Percentiles rank a stretch among this genome's conserved stretches.
phyloP scores from a whole-genome alignment of 2,113 vertebrate genomes.

The Papio anubis region DNA sequence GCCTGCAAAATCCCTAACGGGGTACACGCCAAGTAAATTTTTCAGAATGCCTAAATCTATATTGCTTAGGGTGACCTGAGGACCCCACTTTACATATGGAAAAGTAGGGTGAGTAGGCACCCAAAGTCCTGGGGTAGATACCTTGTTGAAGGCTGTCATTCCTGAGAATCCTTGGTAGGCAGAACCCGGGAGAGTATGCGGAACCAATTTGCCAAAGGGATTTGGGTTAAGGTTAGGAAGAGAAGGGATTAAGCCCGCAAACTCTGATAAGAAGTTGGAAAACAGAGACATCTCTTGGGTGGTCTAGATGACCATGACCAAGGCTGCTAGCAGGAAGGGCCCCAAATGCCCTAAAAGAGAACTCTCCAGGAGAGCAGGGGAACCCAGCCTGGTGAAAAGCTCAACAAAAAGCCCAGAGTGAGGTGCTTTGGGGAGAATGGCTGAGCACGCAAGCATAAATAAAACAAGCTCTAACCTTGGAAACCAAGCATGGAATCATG shows the following conservation, averaged over 20 bases:
- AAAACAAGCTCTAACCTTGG: constrained; percentile 15
- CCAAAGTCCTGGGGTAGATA: neutral
- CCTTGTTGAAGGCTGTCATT: neutral
- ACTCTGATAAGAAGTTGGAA: neutral
- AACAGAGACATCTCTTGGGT: neutral
- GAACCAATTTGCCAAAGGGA: neutral
- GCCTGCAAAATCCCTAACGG: neutral
- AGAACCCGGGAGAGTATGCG: neutral
- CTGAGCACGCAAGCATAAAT: neutral
- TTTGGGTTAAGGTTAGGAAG: neutral
- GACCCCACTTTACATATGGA: neutral
- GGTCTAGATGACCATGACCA: neutral
- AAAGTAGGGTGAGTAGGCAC: neutral
- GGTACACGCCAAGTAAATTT: neutral
- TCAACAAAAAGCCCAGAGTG: neutral
- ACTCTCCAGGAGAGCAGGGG: neutral
- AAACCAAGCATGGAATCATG: neutral
- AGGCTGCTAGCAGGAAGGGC: neutral
- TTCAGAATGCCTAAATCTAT: neutral
- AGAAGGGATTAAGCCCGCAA: neutral
- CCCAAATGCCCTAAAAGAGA: neutral
- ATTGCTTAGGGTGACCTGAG: neutral
- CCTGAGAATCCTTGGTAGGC: neutral
- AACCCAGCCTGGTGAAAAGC: neutral
- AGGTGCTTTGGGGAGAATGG: neutral